A percentile compares a stretch with the other conserved stretches of the same genome.
Conservation (phyloP, 1,140 invertebrate species). For the Dendroctonus valens region DNA sequence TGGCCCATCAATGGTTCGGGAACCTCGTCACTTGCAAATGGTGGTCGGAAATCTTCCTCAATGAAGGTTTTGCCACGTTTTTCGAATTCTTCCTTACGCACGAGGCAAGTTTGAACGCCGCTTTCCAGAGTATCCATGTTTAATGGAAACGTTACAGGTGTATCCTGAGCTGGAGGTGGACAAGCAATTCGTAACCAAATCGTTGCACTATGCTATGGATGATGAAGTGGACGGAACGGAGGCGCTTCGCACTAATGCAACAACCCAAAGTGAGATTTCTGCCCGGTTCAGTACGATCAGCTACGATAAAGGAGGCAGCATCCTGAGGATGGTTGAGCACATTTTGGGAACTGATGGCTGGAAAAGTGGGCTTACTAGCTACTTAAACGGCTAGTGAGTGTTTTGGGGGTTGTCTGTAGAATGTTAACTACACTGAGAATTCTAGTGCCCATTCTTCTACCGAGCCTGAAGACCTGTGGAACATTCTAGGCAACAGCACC, state of each 20-base stretch:
- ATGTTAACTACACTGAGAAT: neutral
- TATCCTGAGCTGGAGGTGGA: conserved; percentile 37
- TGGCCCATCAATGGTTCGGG: conserved; percentile 92
- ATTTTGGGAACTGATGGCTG: conserved; percentile 65
- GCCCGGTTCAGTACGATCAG: conserved; percentile 60
- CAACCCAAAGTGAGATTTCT: conserved; percentile 43
- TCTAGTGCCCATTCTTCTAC: conserved; percentile 14
- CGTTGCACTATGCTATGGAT: conserved; percentile 47
- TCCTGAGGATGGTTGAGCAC: conserved; percentile 75
- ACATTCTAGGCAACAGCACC: conserved; percentile 30
- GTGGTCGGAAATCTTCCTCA: conserved; percentile 93
- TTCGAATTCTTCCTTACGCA: conserved; percentile 62
- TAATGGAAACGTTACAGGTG: conserved; percentile 17
- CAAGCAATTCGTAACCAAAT: conserved; percentile 52
- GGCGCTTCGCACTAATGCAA: conserved; percentile 46
- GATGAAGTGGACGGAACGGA: conserved; percentile 40
- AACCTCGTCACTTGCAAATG: conserved; percentile 85
- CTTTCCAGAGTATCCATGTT: neutral
- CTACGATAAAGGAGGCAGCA: conserved; percentile 64
- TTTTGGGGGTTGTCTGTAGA: neutral
- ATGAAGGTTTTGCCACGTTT: conserved; percentile 88
- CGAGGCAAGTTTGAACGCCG: conserved; percentile 7
- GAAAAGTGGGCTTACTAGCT: conserved; percentile 57
- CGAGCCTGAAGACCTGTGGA: conserved; percentile 32
- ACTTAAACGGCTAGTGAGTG: conserved; percentile 56